phyloP scores from a whole-genome alignment of 1,140 invertebrate species.

The Drosophila lini region DNA sequence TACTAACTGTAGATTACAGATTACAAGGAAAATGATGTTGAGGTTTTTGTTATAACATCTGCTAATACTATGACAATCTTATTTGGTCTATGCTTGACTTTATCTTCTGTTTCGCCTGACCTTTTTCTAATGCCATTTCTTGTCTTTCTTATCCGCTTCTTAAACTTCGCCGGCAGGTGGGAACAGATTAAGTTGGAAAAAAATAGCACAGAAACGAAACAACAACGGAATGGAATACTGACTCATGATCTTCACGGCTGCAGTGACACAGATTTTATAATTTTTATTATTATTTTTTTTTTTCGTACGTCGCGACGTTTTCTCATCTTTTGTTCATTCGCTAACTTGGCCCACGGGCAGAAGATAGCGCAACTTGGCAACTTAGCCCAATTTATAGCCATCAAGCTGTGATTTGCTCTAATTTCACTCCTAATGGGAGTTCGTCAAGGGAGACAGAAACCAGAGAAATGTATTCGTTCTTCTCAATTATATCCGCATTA shows the following conservation, averaged over 20 bases:
- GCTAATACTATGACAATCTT: not conserved
- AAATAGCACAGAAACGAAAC: not conserved
- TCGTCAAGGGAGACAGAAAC: conserved; percentile 20
- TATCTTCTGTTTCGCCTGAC: conserved; percentile 3
- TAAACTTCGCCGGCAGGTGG: conserved; percentile 17
- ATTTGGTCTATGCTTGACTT: not conserved
- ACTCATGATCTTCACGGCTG: conserved; percentile 38
- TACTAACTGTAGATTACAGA: not conserved
- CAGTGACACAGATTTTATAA: conserved; percentile 42
- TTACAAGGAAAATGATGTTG: not conserved
- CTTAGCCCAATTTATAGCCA: conserved; percentile 66
- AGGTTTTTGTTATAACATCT: not conserved
- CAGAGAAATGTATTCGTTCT: not conserved
- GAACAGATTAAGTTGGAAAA: conserved; percentile 16
- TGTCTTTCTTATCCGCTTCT: conserved; percentile 10
- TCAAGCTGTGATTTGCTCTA: conserved; percentile 71
- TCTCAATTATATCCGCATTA: conserved; percentile 4
- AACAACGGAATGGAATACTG: conserved; percentile 16
- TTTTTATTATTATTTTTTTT: not conserved
- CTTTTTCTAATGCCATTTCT: conserved; percentile 10
- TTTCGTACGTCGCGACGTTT: conserved; percentile 3
- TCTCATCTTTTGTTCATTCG: conserved; percentile 40
- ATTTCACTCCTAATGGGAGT: conserved; percentile 50
- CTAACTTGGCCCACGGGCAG: conserved; percentile 34
- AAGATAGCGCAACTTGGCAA: conserved; percentile 31